These are phyloP conservation scores for Saguinus imperator DNA, from an alignment of 2,113 vertebrate genomes.

Conservation along the genomic window DNA sequence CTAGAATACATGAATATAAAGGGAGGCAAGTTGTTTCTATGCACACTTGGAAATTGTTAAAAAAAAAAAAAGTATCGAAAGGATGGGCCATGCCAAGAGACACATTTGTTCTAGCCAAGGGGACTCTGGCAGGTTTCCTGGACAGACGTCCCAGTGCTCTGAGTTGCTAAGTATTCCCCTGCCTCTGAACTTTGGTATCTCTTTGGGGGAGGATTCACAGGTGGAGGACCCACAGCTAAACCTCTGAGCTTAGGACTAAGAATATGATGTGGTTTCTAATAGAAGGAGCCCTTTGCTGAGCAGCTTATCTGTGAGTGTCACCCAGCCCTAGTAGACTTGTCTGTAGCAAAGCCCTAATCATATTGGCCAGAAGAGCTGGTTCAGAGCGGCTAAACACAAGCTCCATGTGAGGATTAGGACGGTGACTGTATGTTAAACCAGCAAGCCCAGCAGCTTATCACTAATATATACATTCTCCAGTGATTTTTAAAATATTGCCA, in stretches of 20 bases:
- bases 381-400: neutral
- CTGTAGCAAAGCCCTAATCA: slow-evolving; percentile 50
- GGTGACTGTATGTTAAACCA: neutral
- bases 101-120: neutral
- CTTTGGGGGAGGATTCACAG: neutral
- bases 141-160: neutral
- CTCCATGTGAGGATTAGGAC: neutral
- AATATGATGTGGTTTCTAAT: neutral
- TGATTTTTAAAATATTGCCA: neutral
- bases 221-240: neutral
- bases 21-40: slow-evolving; percentile 51
- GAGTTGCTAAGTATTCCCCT: neutral
- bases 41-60: slow-evolving; percentile 57
- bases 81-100: slow-evolving; percentile 29
- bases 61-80: slow-evolving; percentile 47
- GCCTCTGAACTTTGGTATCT: neutral
- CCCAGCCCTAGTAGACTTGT: slow-evolving; percentile 31
- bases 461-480: neutral
- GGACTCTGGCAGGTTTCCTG: neutral
- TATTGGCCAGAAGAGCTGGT: neutral
- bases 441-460: neutral
- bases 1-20: slow-evolving; percentile 62
- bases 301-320: neutral
- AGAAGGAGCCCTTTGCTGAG: slow-evolving; percentile 6
- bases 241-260: neutral